Evolutionary conservation across 2,113 vertebrate species (phyloP).

Genomic region (Taurulus bubalis): DNA sequence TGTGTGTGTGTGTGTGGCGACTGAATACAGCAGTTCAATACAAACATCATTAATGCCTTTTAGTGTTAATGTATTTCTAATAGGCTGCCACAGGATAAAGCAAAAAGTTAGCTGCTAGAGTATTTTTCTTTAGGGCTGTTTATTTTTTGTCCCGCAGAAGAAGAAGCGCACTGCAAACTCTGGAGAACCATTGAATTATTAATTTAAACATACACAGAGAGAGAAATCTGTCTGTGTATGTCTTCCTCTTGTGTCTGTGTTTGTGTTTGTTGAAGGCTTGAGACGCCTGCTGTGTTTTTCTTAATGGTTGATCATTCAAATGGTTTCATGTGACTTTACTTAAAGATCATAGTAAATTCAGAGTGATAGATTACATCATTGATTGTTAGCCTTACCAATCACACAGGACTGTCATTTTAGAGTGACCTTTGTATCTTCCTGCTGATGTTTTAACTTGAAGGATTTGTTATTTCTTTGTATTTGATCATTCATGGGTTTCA

Average conservation of each 20-base stretch:
- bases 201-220: not conserved
- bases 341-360: constrained; percentile 1
- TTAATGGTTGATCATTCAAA: constrained; percentile 17
- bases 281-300: not conserved
- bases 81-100: constrained; percentile 37
- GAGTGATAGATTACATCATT: constrained; percentile 12
- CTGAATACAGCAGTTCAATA: constrained; percentile 57
- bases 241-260: not conserved
- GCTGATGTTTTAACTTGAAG: constrained; percentile 14
- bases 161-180: constrained; percentile 5
- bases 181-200: constrained; percentile 12
- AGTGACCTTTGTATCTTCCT: not conserved
- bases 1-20: not conserved
- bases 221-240: not conserved
- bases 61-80: constrained; percentile 69
- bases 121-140: constrained; percentile 4
- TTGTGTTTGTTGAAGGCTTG: not conserved
- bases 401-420: not conserved
- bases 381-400: not conserved
- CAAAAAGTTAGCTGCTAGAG: constrained; percentile 20
- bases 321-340: not conserved
- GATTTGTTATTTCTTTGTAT: constrained; percentile 10
- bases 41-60: constrained; percentile 65
- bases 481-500: not conserved
- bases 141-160: constrained; percentile 24